Evolutionary conservation across 2,797 vertebrate genomes (phyloP).

Genomic region (Sebastes iracundus): DNA sequence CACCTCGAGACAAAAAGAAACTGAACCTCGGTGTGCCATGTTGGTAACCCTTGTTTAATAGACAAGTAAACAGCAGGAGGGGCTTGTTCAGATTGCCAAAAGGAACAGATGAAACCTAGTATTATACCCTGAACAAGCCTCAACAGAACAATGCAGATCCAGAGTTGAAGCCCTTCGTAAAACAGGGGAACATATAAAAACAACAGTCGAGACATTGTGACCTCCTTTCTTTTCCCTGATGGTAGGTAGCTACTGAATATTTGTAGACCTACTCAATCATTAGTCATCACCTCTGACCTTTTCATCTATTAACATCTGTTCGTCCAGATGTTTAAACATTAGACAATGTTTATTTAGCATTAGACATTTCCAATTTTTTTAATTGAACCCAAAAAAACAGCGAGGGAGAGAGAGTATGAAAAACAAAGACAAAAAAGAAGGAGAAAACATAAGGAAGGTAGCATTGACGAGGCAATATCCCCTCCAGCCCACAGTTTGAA

Average conservation of each 20-base stretch:
- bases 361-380: constrained; percentile 61
- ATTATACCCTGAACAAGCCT: constrained; percentile 41
- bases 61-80: constrained; percentile 28
- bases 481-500: constrained; percentile 52
- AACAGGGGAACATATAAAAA: constrained; percentile 43
- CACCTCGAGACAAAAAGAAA: constrained; percentile 23
- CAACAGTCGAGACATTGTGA: constrained; percentile 15
- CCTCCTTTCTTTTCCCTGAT: constrained; percentile 24
- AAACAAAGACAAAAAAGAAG: constrained; percentile 58
- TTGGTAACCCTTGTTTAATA: constrained; percentile 51
- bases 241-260: constrained; percentile 34
- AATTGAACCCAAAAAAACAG: constrained; percentile 61
- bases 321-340: constrained; percentile 33
- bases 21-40: constrained; percentile 13
- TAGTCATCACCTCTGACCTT: constrained; percentile 9
- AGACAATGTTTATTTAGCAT: not conserved
- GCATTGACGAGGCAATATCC: constrained; percentile 77
- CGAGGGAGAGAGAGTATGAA: constrained; percentile 55
- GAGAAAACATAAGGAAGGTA: constrained; percentile 57
- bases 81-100: constrained; percentile 26
- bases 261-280: constrained; percentile 12
- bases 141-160: constrained; percentile 49
- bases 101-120: constrained; percentile 5
- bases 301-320: constrained; percentile 18
- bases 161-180: constrained; percentile 67